Conservation (phyloP, 1,140 invertebrate species). For the Physella acuta region DNA sequence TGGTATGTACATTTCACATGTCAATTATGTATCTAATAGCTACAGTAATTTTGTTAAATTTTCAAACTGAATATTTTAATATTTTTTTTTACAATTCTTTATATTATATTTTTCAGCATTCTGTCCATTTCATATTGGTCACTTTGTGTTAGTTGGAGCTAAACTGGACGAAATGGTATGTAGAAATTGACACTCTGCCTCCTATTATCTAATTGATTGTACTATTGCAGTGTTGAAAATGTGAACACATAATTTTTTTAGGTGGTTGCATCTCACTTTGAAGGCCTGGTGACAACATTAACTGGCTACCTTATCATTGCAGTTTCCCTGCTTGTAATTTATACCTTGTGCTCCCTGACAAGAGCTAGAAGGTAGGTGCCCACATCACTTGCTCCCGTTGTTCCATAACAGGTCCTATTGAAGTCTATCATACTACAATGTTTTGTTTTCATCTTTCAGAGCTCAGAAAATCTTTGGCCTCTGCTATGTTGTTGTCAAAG, state of each 20-base stretch:
- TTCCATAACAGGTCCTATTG: neutral
- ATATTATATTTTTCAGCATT: slow-evolving; percentile 90
- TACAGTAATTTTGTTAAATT: no score
- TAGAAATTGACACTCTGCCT: no score
- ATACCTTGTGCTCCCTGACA: slow-evolving; percentile 71
- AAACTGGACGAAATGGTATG: slow-evolving; percentile 71
- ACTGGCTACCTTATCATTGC: slow-evolving; percentile 90
- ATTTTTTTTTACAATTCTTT: no score
- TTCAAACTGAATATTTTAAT: no score
- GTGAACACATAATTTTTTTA: no score
- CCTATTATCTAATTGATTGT: no score
- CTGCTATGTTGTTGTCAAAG: slow-evolving; percentile 96
- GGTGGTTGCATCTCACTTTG: slow-evolving; percentile 81
- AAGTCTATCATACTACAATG: neutral
- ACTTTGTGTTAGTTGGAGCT: slow-evolving; percentile 76
- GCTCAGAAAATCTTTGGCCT: slow-evolving; percentile 84
- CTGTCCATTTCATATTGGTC: slow-evolving; percentile 93
- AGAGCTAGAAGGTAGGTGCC: slow-evolving; percentile 71
- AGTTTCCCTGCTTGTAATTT: slow-evolving; percentile 78
- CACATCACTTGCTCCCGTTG: neutral
- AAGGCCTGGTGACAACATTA: slow-evolving; percentile 87
- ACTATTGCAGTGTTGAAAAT: neutral
- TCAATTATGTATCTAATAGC: no score
- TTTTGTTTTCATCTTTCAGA: slow-evolving; percentile 44
- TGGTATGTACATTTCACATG: no score